A percentile compares a stretch with the other conserved stretches of the same genome.
Conservation (phyloP, 2,797 vertebrate genomes). For the Delichon dasypus region DNA sequence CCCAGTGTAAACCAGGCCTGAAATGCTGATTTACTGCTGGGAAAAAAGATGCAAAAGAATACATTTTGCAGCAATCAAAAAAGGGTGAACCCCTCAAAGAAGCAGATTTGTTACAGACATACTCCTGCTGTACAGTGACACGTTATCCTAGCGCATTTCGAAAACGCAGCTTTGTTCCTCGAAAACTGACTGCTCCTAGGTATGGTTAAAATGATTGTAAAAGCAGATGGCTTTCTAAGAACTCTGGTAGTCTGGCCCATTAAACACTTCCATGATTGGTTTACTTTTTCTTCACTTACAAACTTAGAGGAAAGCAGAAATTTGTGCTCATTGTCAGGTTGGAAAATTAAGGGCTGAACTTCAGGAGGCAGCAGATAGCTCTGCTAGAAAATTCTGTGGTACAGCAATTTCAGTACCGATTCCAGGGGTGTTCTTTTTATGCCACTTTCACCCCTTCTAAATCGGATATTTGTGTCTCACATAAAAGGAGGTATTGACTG, state of each 20-base stretch:
- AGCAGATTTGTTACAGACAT: neutral
- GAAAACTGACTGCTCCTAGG: neutral
- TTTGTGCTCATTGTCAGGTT: neutral
- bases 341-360: neutral
- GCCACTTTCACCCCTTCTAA: neutral
- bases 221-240: conserved; percentile 17
- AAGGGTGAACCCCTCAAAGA: neutral
- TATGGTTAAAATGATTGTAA: neutral
- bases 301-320: neutral
- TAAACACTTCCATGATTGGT: neutral
- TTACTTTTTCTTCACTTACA: neutral
- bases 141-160: neutral
- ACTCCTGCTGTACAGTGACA: neutral
- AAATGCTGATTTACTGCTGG: neutral
- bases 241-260: neutral
- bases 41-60: neutral
- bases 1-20: neutral
- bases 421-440: neutral
- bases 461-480: neutral
- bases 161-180: neutral
- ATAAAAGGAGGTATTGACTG: neutral
- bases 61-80: neutral
- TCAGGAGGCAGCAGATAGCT: neutral
- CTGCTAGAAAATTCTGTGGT: neutral
- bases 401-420: neutral